These are phyloP conservation scores for Cephus cinctus DNA, from an alignment of 1,140 invertebrate species.

Conservation along the genomic window DNA sequence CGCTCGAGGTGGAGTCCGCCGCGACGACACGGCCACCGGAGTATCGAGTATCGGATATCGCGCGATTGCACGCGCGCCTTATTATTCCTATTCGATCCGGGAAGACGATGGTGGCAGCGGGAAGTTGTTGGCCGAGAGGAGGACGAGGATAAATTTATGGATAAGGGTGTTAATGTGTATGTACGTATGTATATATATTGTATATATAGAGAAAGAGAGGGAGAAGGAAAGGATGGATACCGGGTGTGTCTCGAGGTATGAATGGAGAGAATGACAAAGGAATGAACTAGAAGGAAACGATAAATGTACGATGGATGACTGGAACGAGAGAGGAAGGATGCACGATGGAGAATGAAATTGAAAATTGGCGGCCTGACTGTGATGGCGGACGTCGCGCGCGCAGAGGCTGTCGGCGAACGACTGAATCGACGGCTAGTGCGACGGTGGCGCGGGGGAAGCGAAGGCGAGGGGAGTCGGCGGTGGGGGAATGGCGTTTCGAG, in stretches of 20 bases:
- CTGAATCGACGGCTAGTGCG: slow-evolving; percentile 26
- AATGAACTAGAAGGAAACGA: too few relatives aligned
- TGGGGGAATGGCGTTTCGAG: slow-evolving; percentile 12
- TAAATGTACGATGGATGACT: background rate
- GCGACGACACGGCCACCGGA: too few relatives aligned
- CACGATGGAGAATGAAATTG: background rate
- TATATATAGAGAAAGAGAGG: background rate
- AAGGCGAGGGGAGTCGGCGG: background rate
- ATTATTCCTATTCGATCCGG: slow-evolving; percentile 12
- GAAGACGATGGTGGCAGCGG: slow-evolving; percentile 8
- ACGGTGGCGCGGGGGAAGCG: slow-evolving; percentile 5
- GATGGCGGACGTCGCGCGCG: slow-evolving; percentile 18
- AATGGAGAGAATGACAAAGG: background rate
- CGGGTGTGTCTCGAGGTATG: background rate
- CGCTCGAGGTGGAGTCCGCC: too few relatives aligned
- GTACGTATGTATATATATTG: too few relatives aligned
- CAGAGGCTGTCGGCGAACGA: slow-evolving; percentile 28
- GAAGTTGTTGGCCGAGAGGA: too few relatives aligned
- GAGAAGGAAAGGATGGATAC: background rate
- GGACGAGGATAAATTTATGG: too few relatives aligned
- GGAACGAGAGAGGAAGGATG: background rate
- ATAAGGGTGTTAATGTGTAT: too few relatives aligned
- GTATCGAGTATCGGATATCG: too few relatives aligned
- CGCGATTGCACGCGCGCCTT: too few relatives aligned
- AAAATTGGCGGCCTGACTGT: too few relatives aligned